phyloP scores from a whole-genome alignment of 2,888 invertebrate species.

The Julus scanicus region DNA sequence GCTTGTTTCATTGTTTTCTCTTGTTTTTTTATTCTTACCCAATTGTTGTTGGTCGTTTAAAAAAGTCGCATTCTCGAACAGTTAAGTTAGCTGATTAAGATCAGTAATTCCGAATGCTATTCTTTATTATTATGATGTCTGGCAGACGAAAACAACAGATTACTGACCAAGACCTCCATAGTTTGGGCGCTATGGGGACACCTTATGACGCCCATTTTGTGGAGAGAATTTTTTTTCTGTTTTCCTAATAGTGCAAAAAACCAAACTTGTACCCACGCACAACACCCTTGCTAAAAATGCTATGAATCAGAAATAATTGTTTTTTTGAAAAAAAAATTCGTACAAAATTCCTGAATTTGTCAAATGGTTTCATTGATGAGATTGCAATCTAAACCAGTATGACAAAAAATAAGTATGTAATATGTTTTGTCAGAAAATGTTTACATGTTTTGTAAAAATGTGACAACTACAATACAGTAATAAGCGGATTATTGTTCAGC shows the following conservation, averaged over 20 bases:
- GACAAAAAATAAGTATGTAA: too few species aligned
- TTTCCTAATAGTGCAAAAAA: not conserved
- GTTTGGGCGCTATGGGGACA: not conserved
- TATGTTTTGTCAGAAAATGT: too few species aligned
- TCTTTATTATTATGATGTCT: constrained; percentile 33
- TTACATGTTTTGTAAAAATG: too few species aligned
- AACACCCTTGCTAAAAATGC: not conserved
- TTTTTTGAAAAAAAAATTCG: not conserved
- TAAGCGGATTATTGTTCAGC: too few species aligned
- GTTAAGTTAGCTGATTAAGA: constrained; percentile 28
- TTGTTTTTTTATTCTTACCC: not conserved
- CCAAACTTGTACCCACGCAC: not conserved
- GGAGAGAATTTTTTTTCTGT: not conserved
- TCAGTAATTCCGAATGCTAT: constrained; percentile 18
- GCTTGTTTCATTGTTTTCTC: constrained; percentile 9
- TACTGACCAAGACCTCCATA: not conserved
- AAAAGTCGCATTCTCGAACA: constrained; percentile 28
- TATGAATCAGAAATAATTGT: not conserved
- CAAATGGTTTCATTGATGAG: too few species aligned
- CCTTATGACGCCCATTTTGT: not conserved
- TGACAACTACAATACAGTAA: too few species aligned
- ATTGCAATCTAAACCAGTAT: too few species aligned
- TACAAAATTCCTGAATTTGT: too few species aligned
- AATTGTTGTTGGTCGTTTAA: not conserved
- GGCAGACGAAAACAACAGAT: constrained; percentile 28